Base-by-base conservation (phyloP, 2,113 vertebrate genomes). In the Passer domesticus region DNA sequence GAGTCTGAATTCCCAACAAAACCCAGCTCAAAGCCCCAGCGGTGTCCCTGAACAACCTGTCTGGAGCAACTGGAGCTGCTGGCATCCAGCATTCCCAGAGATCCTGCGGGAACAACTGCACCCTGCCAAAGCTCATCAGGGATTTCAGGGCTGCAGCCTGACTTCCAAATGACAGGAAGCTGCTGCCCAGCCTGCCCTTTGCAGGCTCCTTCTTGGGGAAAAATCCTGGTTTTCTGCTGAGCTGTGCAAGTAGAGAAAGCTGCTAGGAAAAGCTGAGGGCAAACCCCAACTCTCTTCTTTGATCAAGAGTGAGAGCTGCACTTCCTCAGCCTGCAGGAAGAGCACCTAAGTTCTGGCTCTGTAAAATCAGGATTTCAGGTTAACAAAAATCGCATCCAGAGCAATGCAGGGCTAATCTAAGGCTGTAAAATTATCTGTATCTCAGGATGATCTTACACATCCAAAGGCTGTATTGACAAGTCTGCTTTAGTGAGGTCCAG, bases 61-160 rank as follows among this genome's bases (percentile, higher is more conserved):
- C 83, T 31, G 62, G 28, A 82, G 44, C 44, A 18, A 18, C 1
- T n/a, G 67, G 83, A 77, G 64, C 55, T 77, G 73, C 83, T 37
- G 53, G 9, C 63, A 33, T 22, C 56, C 3, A 1, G 41, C 31
- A 6, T 5, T 37, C 18, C 3, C 3, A 2, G 21, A 23, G 13
- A 16, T 18, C 35, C 90, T 3, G 16, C 1, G 56, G 64, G 86
- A 89, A 49, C 19, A 55, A 56, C 43, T 7, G 72, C 2, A 0
- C 22, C 3, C 16, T 4, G 60, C 9, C 91, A 7, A 4, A 5
- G 6, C 37, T 59, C 52, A 59, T 16, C 60, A 21, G 4, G 23
- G 37, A 6, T 30, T 0, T 7, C 19, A 82, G 62, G 46, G 87
- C 9, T 74, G 55, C 74, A 25, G 53, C 6, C 27, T 21, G 50